A percentile compares a stretch with the other conserved stretches of the same genome.
phyloP scores from a whole-genome alignment of 2,888 invertebrate species.

The Mythimna pallens region DNA sequence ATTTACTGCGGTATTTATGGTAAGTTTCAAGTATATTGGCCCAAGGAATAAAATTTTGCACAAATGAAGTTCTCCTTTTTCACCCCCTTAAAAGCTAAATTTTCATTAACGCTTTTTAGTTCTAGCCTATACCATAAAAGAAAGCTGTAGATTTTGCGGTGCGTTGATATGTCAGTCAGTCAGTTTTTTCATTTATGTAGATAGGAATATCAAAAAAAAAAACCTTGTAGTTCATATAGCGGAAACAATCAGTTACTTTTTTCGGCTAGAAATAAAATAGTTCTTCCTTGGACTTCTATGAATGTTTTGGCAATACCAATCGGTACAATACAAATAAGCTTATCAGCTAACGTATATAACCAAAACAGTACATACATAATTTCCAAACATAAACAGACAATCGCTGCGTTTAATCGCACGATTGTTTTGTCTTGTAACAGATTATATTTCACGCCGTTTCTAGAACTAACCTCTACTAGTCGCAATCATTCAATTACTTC shows the following conservation, averaged over 20 bases:
- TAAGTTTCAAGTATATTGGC: no score
- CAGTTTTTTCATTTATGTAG: no score
- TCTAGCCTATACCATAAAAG: no score
- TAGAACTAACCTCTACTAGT: slow-evolving; percentile 44
- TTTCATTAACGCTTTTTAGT: no score
- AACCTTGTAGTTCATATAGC: not conserved
- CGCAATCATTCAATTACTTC: slow-evolving; percentile 74
- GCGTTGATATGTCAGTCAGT: no score
- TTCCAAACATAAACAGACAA: slow-evolving; percentile 23
- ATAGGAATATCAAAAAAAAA: no score
- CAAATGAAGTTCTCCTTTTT: no score
- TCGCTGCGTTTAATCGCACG: slow-evolving; percentile 8
- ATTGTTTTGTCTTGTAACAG: slow-evolving; percentile 23
- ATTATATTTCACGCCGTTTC: slow-evolving; percentile 42
- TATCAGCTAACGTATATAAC: slow-evolving; percentile 1
- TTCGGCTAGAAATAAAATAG: not conserved
- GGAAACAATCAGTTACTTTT: not conserved
- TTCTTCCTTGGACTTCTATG: not conserved
- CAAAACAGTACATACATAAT: not conserved
- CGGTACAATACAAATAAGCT: not conserved
- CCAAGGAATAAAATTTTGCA: no score
- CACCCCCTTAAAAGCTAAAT: no score
- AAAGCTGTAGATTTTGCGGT: no score
- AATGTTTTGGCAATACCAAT: not conserved
- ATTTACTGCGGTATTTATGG: no score